Conservation (phyloP, 2,113 vertebrate species). For the Machaerirhynchus nigripectus region DNA sequence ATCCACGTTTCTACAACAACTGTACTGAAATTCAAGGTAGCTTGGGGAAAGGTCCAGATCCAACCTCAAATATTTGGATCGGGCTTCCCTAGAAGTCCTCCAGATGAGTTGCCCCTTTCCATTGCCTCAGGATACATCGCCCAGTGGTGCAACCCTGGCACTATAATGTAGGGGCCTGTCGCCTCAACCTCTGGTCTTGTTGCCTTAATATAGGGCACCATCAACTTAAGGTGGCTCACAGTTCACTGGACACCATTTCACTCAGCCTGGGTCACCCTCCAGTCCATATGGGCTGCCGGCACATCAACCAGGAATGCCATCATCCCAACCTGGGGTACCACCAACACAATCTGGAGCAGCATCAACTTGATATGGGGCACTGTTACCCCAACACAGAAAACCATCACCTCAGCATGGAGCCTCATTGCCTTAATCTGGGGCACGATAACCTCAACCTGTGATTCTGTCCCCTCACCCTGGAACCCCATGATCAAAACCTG, state of each 20-base stretch:
- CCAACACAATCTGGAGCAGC: not conserved
- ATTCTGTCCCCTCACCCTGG: no score
- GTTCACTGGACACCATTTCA: not conserved
- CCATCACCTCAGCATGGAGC: not conserved
- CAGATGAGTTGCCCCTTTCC: not conserved
- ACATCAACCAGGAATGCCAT: not conserved
- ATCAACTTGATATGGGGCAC: not conserved
- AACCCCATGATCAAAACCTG: no score
- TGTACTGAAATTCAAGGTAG: not conserved
- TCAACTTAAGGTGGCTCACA: not conserved
- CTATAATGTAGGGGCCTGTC: not conserved
- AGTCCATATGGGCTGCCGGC: not conserved
- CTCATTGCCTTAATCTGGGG: not conserved
- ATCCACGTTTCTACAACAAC: not conserved
- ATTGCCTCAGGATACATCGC: not conserved
- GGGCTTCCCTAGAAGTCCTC: not conserved
- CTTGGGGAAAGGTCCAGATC: not conserved
- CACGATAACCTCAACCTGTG: not conserved
- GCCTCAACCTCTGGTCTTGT: rapidly evolving
- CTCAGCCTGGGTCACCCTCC: not conserved
- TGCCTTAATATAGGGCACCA: not conserved
- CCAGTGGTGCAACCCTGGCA: not conserved
- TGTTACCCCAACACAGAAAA: not conserved
- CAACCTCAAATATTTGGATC: not conserved
- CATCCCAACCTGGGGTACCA: not conserved